A percentile compares a stretch with the other conserved stretches of the same genome.
phyloP scores from a whole-genome alignment of 2,113 vertebrate genomes.

The Peucedramus taeniatus region DNA sequence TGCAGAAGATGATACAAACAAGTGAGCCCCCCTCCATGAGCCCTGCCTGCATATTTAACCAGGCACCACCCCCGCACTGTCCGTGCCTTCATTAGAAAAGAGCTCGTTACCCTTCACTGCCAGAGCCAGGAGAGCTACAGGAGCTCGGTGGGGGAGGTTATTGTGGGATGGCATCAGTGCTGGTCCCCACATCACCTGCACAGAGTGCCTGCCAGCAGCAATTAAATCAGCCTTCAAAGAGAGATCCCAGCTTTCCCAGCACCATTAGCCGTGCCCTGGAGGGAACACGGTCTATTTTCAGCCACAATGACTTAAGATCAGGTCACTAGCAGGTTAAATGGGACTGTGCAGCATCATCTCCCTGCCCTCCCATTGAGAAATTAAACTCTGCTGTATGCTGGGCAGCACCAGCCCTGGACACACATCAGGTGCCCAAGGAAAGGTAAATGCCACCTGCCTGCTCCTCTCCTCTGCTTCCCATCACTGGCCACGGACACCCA shows the following conservation, averaged over 20 bases:
- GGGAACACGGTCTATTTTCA: constrained; percentile 60
- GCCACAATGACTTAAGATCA: constrained; percentile 63
- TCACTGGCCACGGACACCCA: accelerated
- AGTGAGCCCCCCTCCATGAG: accelerated
- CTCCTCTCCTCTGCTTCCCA: background rate
- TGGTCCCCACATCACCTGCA: constrained; percentile 48
- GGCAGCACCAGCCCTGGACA: background rate
- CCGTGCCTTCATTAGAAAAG: background rate
- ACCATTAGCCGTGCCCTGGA: constrained; percentile 54
- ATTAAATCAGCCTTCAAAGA: constrained; percentile 60
- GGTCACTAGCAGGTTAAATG: constrained; percentile 67
- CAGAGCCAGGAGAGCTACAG: background rate
- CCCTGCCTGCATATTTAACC: background rate
- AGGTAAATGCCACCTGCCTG: background rate
- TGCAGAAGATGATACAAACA: background rate
- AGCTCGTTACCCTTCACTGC: background rate
- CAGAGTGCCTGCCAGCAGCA: constrained; percentile 41
- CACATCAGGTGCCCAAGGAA: accelerated
- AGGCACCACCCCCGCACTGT: background rate
- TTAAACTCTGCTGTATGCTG: background rate
- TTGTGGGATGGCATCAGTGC: constrained; percentile 6
- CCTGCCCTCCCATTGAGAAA: constrained; percentile 55
- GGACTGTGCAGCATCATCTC: constrained; percentile 33
- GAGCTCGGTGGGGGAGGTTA: background rate
- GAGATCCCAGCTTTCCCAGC: constrained; percentile 48